phyloP scores from a whole-genome alignment of 2,113 vertebrate genomes.

The Struthidea cinerea region DNA sequence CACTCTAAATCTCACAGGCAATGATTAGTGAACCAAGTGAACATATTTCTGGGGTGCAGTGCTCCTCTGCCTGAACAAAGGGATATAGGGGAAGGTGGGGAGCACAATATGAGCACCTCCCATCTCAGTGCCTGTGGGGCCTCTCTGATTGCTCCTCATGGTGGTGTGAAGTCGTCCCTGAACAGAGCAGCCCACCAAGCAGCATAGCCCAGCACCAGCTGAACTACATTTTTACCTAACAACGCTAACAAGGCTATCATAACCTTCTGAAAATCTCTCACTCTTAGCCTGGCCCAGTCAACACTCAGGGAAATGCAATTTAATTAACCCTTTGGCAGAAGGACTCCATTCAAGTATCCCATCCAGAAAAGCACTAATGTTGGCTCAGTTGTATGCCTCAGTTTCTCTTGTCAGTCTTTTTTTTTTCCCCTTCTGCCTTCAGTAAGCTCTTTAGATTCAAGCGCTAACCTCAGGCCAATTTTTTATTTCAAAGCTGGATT shows the following conservation, averaged over 20 bases:
- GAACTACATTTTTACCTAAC: neutral
- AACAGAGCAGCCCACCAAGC: neutral
- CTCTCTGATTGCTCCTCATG: neutral
- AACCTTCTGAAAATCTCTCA: neutral
- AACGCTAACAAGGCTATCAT: neutral
- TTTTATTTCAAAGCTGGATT: constrained; percentile 53
- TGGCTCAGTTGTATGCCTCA: neutral
- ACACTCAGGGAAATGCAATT: neutral
- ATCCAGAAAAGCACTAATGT: neutral
- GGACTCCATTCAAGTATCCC: neutral
- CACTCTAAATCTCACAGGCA: neutral
- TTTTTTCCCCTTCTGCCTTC: neutral
- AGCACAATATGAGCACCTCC: neutral
- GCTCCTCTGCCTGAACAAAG: neutral
- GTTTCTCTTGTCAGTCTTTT: neutral
- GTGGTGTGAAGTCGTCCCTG: rapidly evolving
- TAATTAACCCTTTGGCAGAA: neutral
- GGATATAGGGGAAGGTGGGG: neutral
- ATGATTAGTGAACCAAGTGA: neutral
- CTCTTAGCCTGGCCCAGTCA: neutral
- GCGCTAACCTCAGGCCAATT: neutral
- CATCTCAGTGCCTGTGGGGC: neutral
- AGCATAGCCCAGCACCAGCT: neutral
- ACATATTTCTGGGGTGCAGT: neutral
- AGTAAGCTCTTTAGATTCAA: constrained; percentile 6